Conservation (phyloP, 53 echinoderm and acorn worm species). For the Mesocentrotus franciscanus region DNA sequence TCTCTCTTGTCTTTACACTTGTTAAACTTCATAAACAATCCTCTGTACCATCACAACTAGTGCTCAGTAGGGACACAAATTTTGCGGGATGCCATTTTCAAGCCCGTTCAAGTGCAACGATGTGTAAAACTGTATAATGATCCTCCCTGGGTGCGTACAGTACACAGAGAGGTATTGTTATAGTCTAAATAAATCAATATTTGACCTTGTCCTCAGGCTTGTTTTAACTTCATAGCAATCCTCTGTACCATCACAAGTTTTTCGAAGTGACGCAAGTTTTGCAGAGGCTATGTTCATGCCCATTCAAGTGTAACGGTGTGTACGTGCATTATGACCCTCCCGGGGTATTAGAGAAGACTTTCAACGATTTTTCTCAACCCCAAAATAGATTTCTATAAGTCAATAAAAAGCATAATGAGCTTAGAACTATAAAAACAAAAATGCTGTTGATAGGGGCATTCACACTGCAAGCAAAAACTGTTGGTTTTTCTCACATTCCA, state of each 20-base stretch:
- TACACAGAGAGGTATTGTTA: too few species aligned
- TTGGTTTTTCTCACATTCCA: too few species aligned
- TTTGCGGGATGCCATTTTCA: background rate
- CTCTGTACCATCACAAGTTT: too few species aligned
- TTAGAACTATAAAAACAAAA: too few species aligned
- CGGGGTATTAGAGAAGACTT: background rate
- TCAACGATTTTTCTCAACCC: background rate
- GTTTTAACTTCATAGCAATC: too few species aligned
- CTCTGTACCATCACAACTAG: background rate
- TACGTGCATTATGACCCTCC: background rate
- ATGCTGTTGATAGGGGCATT: too few species aligned
- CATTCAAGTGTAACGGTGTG: too few species aligned
- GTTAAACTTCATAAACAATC: background rate
- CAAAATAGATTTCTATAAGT: background rate
- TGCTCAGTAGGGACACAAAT: background rate
- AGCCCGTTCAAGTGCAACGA: background rate
- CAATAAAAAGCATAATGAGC: background rate
- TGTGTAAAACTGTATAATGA: background rate
- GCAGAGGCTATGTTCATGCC: too few species aligned
- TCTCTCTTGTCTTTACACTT: background rate
- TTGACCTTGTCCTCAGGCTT: too few species aligned
- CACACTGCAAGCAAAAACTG: too few species aligned
- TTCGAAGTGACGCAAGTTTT: too few species aligned
- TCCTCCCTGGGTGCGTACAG: background rate
- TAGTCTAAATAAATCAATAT: too few species aligned